Base-by-base conservation (phyloP, 2,888 invertebrate species). In the Morinoia aosen region DNA sequence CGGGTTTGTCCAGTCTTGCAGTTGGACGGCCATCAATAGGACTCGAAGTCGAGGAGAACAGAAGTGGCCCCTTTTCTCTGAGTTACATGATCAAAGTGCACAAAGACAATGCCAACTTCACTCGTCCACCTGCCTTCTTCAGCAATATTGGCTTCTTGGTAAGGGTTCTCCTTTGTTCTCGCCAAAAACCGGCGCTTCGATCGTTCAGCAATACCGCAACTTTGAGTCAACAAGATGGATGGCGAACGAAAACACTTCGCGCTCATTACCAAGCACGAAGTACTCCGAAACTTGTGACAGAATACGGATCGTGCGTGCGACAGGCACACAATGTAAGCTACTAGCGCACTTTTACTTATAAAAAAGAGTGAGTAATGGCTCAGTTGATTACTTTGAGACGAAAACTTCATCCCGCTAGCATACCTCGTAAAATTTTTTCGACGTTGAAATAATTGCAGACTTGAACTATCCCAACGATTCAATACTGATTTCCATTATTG, bases 71-170 rank as follows among this genome's bases (percentile, higher is more conserved):
- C 33, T 2, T 76, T 76, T 76, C 76, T 90, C 40, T 90, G 39
- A 48, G 90, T 90, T 90, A 90, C 25, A 4, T 90, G 40, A 90
- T 90, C 48, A 90, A 90, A 16, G 90, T 90, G 90, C 40, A 90
- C 90, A 90, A 40, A 90, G 90, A 90, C 90, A 90, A 90, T 90
- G 48, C 90, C 90, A 90, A 90, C 25, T 90, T 90, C 48, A 48
- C 40, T 90, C 48, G 90, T 48, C 90, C 90, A 10, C 90, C 90
- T 90, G 40, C 90, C 90, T 16, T 76, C 76, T 90, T 90, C 90
- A 90, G 40, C 48, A 90, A 90, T 90, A 90, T 90, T 90, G 90
- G 40, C 90, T 90, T 90, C 90, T 90, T 48, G 90, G 48, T 48
- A 40, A 90, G 40, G 40, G 40, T 39, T 90, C 11, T 48, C 19